Evolutionary conservation across 2,113 vertebrate genomes (phyloP).

Genomic region (Platichthys stellatus): DNA sequence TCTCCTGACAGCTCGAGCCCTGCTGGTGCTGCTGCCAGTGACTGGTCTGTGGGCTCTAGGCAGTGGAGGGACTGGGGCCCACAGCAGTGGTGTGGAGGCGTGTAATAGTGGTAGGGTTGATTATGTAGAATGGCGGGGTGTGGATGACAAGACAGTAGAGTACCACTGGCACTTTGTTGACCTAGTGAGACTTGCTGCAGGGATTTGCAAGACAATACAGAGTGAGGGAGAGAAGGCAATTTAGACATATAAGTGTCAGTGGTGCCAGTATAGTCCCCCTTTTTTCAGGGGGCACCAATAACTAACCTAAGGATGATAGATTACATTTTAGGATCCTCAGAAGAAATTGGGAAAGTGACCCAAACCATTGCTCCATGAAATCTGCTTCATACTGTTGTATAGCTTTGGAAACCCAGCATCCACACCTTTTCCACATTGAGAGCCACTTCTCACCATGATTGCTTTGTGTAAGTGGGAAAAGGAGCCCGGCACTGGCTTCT

Average conservation of each 20-base stretch:
- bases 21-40: conserved; percentile 13
- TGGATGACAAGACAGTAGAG: conserved; percentile 10
- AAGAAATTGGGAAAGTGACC: too few relatives aligned
- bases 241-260: not conserved
- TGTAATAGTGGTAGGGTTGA: conserved; percentile 9
- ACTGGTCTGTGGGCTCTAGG: not conserved
- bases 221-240: not conserved
- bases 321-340: too few relatives aligned
- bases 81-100: conserved; percentile 1
- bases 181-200: conserved; percentile 1
- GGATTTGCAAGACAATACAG: not conserved
- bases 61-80: not conserved
- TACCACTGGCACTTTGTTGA: conserved; percentile 5
- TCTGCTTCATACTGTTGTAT: not conserved
- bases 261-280: too few relatives aligned
- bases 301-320: not conserved
- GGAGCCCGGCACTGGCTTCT: too few relatives aligned
- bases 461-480: too few relatives aligned
- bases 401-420: too few relatives aligned
- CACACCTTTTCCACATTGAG: too few relatives aligned
- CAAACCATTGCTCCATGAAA: not conserved
- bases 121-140: conserved; percentile 13
- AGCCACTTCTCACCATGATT: too few relatives aligned
- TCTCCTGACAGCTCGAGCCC: conserved; percentile 13
- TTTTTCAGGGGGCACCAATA: too few relatives aligned